Conservation (phyloP, 2,113 vertebrate genomes). For the Aramus guarauna region DNA sequence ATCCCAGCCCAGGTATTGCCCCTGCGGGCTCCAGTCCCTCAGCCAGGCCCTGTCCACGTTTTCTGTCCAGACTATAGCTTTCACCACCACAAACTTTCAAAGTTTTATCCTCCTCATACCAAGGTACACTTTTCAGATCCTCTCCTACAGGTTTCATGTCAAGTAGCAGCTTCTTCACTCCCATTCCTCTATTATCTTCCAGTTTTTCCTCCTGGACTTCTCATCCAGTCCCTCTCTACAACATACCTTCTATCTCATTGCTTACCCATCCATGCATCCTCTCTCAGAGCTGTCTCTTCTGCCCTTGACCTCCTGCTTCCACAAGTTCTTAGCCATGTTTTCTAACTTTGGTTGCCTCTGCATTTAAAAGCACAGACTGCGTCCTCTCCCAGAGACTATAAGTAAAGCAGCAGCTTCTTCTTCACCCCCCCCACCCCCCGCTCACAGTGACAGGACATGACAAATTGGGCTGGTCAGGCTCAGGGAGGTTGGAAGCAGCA, state of each 20-base stretch:
- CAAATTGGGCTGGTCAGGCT: neutral
- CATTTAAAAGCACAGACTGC: neutral
- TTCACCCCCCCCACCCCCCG: no score
- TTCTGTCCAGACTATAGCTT: neutral
- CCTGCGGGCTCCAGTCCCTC: neutral
- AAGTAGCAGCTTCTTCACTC: neutral
- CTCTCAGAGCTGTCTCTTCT: neutral
- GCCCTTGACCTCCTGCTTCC: neutral
- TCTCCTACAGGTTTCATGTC: neutral
- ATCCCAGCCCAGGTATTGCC: neutral
- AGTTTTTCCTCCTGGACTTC: neutral
- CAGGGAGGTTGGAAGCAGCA: neutral
- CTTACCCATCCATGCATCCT: neutral
- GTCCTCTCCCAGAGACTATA: neutral
- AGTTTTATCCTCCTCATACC: neutral
- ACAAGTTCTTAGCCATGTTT: neutral
- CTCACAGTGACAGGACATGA: neutral
- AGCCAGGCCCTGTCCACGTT: neutral
- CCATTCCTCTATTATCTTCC: neutral
- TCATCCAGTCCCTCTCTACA: neutral
- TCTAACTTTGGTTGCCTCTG: neutral
- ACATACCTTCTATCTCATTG: neutral
- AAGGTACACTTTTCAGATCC: neutral
- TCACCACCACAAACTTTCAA: neutral
- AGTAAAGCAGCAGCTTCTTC: neutral